phyloP scores from a whole-genome alignment of 1,140 invertebrate species.

The Rhagoletis pomonella region DNA sequence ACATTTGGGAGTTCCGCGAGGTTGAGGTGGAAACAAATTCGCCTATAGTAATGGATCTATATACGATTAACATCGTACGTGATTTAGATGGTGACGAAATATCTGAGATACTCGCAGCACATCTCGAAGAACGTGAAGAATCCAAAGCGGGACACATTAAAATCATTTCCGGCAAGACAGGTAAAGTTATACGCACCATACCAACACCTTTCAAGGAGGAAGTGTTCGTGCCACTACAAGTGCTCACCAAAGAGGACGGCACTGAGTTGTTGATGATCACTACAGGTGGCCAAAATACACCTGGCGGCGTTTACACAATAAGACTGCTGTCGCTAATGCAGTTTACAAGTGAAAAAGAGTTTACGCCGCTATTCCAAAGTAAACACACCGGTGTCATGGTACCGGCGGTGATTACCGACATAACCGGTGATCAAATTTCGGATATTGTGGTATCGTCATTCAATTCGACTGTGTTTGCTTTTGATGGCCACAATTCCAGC shows the following conservation, averaged over 20 bases:
- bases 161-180: constrained; percentile 83
- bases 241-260: constrained; percentile 68
- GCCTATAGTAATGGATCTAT: constrained; percentile 76
- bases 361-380: constrained; percentile 66
- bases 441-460: constrained; percentile 86
- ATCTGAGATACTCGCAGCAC: constrained; percentile 83
- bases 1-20: constrained; percentile 81
- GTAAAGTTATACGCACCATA: constrained; percentile 79
- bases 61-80: constrained; percentile 82
- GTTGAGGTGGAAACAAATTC: constrained; percentile 72
- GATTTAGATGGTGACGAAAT: constrained; percentile 85
- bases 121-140: constrained; percentile 76
- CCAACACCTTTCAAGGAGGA: constrained; percentile 81
- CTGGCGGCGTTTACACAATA: constrained; percentile 82
- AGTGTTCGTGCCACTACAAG: constrained; percentile 80
- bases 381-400: constrained; percentile 76
- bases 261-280: constrained; percentile 77
- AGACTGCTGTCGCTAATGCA: constrained; percentile 74
- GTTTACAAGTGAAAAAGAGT: constrained; percentile 71
- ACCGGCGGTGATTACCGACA: constrained; percentile 84
- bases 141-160: constrained; percentile 79
- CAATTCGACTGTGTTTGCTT: constrained; percentile 83
- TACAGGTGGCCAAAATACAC: constrained; percentile 84
- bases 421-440: constrained; percentile 82
- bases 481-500: constrained; percentile 81